Base-by-base conservation (phyloP, 1,140 invertebrate species). In the Listronotus bonariensis region DNA sequence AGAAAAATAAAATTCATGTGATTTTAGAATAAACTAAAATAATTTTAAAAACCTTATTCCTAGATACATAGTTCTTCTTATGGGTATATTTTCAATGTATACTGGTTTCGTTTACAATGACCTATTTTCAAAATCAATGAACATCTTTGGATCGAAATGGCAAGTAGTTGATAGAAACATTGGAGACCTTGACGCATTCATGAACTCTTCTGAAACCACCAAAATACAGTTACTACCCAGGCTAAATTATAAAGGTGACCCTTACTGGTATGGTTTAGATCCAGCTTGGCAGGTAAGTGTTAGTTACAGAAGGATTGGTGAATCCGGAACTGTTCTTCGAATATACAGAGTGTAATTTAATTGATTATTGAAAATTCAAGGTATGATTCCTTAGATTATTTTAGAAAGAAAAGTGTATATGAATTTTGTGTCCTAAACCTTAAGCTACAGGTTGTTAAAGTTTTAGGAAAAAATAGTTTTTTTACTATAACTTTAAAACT, bases 41-140 rank as follows among this genome's bases (percentile, higher is more conserved):
- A 26, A 26, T 26, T 3, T 26, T 26, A n/a, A n/a, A n/a, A n/a
- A n/a, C n/a, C n/a, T n/a, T 31, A 40, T 46, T 54, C 36, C 7
- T 45, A 63, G 97, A 53, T 99, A 99, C 80, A 96, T 99, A 66
- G 95, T 99, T 51, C 82, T 98, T 18, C 81, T 99, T 53, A 99
- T 99, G 97, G 96, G 96, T 12, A 71, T 92, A 0, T 99, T 99
- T 79, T 97, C 95, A 0, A 91, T 98, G 60, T 98, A 98, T 80
- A 97, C 96, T 15, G 97, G 97, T 2, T 74, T 98, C 12, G 89
- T 99, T 41, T 99, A 99, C 80, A 99, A 99, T 79, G 97, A 99
- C 76, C 81, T 96, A 6, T 99, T 98, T 80, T 95, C 95, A 5
- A 98, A 97, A 77, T 93, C 95, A 0, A 80, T 97, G 73, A 98